phyloP scores from a whole-genome alignment of 2,797 vertebrate species.

The Tenualosa ilisha region DNA sequence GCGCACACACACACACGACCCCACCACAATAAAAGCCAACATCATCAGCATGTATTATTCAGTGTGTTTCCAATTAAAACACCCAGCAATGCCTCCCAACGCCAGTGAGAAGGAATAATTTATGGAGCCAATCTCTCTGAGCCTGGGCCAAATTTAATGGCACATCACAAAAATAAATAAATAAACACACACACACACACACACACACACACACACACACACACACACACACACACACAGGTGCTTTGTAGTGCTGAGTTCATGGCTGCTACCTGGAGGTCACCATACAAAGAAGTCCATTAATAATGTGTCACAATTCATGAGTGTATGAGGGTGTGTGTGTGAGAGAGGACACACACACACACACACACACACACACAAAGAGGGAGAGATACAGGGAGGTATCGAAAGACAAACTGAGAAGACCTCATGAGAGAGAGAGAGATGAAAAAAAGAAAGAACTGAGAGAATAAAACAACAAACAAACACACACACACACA shows the following conservation, averaged over 20 bases:
- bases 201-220: not conserved
- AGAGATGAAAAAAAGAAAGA: not conserved
- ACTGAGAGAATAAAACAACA: not conserved
- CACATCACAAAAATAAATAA: not conserved
- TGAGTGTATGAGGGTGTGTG: not conserved
- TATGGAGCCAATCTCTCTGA: not conserved
- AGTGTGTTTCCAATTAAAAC: not conserved
- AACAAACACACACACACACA: too few relatives aligned
- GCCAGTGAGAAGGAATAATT: not conserved
- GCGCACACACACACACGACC: not conserved
- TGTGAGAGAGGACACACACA: not conserved
- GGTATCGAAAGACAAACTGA: not conserved
- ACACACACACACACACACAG: not conserved
- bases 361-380: not conserved
- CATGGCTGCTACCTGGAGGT: not conserved
- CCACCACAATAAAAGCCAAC: not conserved
- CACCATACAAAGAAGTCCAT: not conserved
- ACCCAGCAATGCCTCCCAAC: not conserved
- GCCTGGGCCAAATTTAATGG: not conserved
- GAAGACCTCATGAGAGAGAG: slow-evolving; percentile 4
- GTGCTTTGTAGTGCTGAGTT: not conserved
- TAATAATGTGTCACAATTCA: not conserved
- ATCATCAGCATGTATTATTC: not conserved
- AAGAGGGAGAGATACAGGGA: not conserved
- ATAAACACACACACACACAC: not conserved